Evolutionary conservation across 1,140 invertebrate species (phyloP), one percentile per base, ranked within the genome.

Genomic region (Rhopalosiphum padi): DNA sequence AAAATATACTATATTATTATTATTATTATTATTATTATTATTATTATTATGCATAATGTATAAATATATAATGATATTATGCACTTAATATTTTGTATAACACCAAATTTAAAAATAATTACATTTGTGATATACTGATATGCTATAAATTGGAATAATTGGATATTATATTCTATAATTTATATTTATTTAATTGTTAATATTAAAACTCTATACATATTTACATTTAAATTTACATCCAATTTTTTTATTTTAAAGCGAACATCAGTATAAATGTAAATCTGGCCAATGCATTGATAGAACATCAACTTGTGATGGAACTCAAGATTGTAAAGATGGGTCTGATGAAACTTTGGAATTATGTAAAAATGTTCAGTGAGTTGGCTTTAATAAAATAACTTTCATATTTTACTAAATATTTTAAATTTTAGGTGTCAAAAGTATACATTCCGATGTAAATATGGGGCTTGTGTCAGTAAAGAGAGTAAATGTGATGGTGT

Each of bases 271-370:
- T 43, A 43, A 95, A 68, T 97, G 97, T 94, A 96, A 95, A 89
- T 96, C 96, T 94, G 95, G 96, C n/a, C 95, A 96, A 91, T 97
- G 97, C 94, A 96, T 97, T 94, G 96, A 95, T 30, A 95, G 95
- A 1, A 95, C 96, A 87, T 97, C 96, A 96, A 95, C 95, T 91
- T 97, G 97, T 95, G 97, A 97, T 95, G 96, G 96, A n/a, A 94
- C 86, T 3, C 95, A 95, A 92, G 97, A 97, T 95, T 97, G 97
- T 95, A 94, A 94, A 0, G 97, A 97, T 94, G 95, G 95, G 82
- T 96, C 96, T 89, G 97, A 97, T 95, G 97, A 97, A 95, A 88
- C 86, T 93, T 68, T 82, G 43, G 35, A 43, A 43, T 93, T 83
- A 77, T 93, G 90, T 82, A 55, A 60, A 77, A 41, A 1, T 15